These are phyloP conservation scores for Beaufortia kweichowensis DNA, from an alignment of 2,113 vertebrate genomes.

Conservation along the genomic window DNA sequence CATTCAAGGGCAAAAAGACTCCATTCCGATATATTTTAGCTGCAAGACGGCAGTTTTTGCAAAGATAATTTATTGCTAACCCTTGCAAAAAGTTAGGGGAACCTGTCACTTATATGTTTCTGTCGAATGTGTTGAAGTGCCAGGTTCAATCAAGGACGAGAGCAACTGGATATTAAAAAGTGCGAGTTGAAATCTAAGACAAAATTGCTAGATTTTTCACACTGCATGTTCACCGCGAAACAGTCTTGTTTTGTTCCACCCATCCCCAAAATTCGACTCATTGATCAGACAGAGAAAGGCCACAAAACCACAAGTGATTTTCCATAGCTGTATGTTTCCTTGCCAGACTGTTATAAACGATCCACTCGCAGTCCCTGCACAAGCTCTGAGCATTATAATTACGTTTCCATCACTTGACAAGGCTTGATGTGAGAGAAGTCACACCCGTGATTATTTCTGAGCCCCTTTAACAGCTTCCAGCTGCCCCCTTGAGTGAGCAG, in stretches of 20 bases:
- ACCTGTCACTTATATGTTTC: conserved; percentile 24
- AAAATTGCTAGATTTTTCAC: conserved; percentile 14
- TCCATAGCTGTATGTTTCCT: conserved; percentile 7
- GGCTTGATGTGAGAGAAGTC: conserved; percentile 22
- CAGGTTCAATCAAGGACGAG: conserved; percentile 44
- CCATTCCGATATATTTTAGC: conserved; percentile 13
- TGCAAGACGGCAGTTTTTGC: conserved; percentile 45
- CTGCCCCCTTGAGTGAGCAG: conserved; percentile 26
- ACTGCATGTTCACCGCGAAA: conserved; percentile 10
- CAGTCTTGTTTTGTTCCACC: conserved; percentile 18
- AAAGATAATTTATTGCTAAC: conserved; percentile 37
- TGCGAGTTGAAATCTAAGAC: conserved; percentile 6
- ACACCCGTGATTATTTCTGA: conserved; percentile 37
- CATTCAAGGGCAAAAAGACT: conserved; percentile 27
- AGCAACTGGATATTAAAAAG: conserved; percentile 12
- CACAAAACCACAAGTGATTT: conserved; percentile 19
- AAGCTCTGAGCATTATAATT: conserved; percentile 26
- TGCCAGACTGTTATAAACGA: conserved; percentile 7
- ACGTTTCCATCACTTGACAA: conserved; percentile 27
- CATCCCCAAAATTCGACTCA: conserved; percentile 26
- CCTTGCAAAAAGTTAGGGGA: conserved; percentile 44
- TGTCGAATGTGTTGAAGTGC: conserved; percentile 36
- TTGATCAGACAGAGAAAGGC: conserved; percentile 26
- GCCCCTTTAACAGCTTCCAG: conserved; percentile 39
- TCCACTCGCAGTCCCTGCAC: conserved; percentile 10